Base-by-base conservation (phyloP, 2,888 invertebrate species). In the Tinea semifulvella region DNA sequence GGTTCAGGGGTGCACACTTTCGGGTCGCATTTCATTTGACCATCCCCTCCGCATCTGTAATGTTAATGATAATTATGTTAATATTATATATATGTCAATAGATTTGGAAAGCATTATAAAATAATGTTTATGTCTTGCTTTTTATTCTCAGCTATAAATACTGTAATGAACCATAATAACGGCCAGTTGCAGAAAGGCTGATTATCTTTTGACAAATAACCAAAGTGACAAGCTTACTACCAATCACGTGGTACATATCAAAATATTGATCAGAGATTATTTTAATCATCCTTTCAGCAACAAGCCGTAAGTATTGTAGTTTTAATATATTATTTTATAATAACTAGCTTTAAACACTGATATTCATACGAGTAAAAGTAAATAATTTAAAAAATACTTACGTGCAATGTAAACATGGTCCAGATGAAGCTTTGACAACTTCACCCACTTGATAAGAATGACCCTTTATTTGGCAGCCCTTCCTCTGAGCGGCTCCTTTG, bases 21-120 rank as follows among this genome's bases (percentile, higher is more conserved):
- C 47, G 96, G 96, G 74, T 95, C 92, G 75, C 96, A 96, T 76
- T 94, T 90, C 95, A 96, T 95, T 75, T 94, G 91, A 58, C 95
- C 95, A 69, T 93, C 90, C 52, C 91, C 89, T 61, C 94, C 94
- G 79, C 96, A 96, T 77, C 94, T 94, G 77, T 22, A 83, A 83
- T 16, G 11, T n/a, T 36, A 36, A 20, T 22, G 2, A 44, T 22
- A 31, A 45, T 11, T 35, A 43, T 13, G 11, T 10, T 8, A 11
- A 18, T 31, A 16, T 22, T 17, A 38, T 13, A 5, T 14, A 22
- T 26, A 7, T n/a, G n/a, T 7, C n/a, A 31, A 5, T 31, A 31
- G 31, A 4, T 31, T 31, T 13, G n/a, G 13, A 14, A 3, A 35
- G 16, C 16, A 7, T 25, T 10, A 7, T 25, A 25, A 10, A 25